These are phyloP conservation scores for Clupea harengus DNA, from an alignment of 2,113 vertebrate species.

Conservation along the genomic window DNA sequence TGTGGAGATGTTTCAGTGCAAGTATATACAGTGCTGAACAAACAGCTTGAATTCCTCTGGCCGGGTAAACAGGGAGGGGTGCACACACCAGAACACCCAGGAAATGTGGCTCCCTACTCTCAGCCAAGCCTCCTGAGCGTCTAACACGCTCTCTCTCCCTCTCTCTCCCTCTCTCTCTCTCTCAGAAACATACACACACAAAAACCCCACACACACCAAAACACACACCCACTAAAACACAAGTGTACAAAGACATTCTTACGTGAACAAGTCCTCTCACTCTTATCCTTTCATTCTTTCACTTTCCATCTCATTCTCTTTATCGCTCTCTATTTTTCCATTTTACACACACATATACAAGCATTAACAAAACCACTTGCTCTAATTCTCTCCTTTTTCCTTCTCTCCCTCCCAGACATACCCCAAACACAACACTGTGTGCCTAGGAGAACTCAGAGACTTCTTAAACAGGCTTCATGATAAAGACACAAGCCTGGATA, in stretches of 20 bases:
- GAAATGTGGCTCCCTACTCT: background rate
- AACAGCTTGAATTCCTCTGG: constrained; percentile 15
- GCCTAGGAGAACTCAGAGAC: background rate
- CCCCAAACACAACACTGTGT: background rate
- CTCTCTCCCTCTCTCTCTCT: background rate
- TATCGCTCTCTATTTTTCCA: background rate
- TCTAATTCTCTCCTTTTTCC: background rate
- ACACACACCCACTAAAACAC: background rate
- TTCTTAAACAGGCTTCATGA: background rate
- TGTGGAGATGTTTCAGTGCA: background rate
- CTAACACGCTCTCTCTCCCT: background rate
- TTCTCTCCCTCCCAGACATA: background rate
- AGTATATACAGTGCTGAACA: constrained; percentile 11
- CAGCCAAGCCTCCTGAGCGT: constrained; percentile 3
- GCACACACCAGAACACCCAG: background rate
- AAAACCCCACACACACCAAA: background rate
- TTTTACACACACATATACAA: background rate
- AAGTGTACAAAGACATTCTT: no score
- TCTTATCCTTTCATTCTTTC: background rate
- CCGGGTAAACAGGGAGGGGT: background rate
- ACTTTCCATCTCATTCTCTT: background rate
- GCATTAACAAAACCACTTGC: background rate
- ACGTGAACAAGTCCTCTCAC: background rate
- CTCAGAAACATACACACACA: constrained; percentile 1
- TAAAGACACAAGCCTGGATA: background rate